Percentiles rank a stretch among this genome's conserved stretches.
Conservation (phyloP, 2,113 vertebrate genomes). For the Xenotilapia flavipinnis region DNA sequence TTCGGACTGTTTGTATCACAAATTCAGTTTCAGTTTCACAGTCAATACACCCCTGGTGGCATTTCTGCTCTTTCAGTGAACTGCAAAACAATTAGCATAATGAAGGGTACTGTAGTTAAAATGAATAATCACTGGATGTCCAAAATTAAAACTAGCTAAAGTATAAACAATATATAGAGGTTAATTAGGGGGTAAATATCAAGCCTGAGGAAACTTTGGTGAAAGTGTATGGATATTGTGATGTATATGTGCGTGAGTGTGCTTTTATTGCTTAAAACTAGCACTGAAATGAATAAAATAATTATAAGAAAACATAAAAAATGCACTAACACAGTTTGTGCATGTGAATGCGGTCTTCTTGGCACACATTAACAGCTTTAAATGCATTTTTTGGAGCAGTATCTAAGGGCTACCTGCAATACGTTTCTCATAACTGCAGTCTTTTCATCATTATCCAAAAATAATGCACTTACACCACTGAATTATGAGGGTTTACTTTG, state of each 20-base stretch:
- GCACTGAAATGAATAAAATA: neutral
- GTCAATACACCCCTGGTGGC: neutral
- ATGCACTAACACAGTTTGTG: neutral
- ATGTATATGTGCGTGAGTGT: neutral
- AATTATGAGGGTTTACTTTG: neutral
- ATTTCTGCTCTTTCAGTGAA: neutral
- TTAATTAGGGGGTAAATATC: neutral
- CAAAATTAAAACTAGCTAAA: neutral
- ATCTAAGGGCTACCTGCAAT: neutral
- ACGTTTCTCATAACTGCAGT: neutral
- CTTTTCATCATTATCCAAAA: conserved; percentile 22
- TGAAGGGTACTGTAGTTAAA: neutral
- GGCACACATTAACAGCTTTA: neutral
- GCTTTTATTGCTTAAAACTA: neutral
- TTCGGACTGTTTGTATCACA: neutral
- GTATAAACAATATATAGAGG: neutral
- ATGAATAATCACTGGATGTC: neutral
- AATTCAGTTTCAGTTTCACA: neutral
- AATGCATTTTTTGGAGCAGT: neutral
- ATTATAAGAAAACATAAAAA: neutral
- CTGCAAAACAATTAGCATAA: neutral
- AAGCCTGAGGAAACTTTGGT: neutral
- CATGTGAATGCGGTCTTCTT: neutral
- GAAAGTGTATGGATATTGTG: neutral
- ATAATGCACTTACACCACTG: neutral